A percentile compares a stretch with the other conserved stretches of the same genome.
Conservation (phyloP, 1,140 invertebrate species). For the Dufourea novaeangliae region DNA sequence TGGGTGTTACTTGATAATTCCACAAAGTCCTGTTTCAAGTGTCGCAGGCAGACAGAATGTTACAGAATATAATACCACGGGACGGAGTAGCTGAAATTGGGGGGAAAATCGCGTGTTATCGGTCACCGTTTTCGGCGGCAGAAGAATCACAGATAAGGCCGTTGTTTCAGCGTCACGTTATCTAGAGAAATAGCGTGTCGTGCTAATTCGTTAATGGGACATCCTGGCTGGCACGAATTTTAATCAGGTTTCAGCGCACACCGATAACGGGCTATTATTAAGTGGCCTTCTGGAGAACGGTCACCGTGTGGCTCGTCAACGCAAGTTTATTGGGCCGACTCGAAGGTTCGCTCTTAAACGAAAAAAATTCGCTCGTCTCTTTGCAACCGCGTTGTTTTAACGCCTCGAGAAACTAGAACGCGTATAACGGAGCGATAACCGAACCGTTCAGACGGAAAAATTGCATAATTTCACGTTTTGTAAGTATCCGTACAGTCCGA, state of each 20-base stretch:
- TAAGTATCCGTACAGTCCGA: too few species aligned
- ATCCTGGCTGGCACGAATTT: conserved; percentile 58
- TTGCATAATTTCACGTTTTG: too few species aligned
- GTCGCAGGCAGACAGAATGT: too few species aligned
- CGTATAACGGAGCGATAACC: neutral
- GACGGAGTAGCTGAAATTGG: neutral
- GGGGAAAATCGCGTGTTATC: neutral
- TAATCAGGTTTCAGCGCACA: conserved; percentile 56
- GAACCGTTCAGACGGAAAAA: too few species aligned
- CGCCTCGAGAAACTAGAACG: neutral
- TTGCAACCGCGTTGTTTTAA: neutral
- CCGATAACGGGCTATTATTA: conserved; percentile 62
- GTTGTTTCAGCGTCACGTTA: conserved; percentile 34
- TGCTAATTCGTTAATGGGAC: conserved; percentile 65
- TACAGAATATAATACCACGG: neutral
- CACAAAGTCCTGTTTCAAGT: too few species aligned
- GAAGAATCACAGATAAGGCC: conserved; percentile 46
- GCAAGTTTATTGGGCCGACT: conserved; percentile 29
- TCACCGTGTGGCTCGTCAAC: conserved; percentile 27
- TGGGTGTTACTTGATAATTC: too few species aligned
- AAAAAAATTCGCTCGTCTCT: neutral
- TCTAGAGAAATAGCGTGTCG: conserved; percentile 54
- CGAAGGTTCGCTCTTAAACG: neutral
- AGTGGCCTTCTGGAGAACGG: conserved; percentile 54
- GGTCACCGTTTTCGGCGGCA: conserved; percentile 13